Evolutionary conservation across 2,113 vertebrate genomes (phyloP), one percentile per base, ranked within the genome.

Genomic region (Rattus rattus): DNA sequence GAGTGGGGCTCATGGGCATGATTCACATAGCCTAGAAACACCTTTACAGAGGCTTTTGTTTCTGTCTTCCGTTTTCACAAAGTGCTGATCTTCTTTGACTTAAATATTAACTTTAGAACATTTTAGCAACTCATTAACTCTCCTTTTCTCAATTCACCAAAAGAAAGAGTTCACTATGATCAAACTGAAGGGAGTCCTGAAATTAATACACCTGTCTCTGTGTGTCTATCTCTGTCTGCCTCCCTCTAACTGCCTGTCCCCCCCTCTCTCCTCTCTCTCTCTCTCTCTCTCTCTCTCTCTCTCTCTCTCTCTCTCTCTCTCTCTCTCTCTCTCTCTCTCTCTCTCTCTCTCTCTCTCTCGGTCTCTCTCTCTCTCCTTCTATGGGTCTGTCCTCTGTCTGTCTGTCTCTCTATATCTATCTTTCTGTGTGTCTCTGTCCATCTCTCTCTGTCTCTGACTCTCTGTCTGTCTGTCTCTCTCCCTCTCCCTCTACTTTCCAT

Each of bases 21-120:
- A 2, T 96, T 98, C 87, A 47, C 77, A 39, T 26, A 63, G 87
- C 84, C 69, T 2, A 70, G 96, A 97, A 97, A 91, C 56, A 39
- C 16, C 67, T 81, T 95, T 73, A 20, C 13, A 36, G 22, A 94
- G 30, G 19, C 7, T 13, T 96, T 96, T 96, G 83, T 26, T 88
- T 96, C 90, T 47, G 11, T 89, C 92, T 96, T 96, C 95, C 22
- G 8, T 49, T 75, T 93, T 92, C 83, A 79, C 43, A 92, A 98
- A 98, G 61, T 93, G 87, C 92, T 98, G 95, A 98, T 47, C 54
- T 8, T 0, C 3, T 92, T 98, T 97, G 17, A 97, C 93, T 97
- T 86, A 67, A 96, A 89, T 97, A 97, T 96, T 97, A 98, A 98
- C 90, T 98, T 97, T 61, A 88, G 28, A 92, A 95, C 92, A 96